Evolutionary conservation across 2,888 invertebrate species (phyloP).

Genomic region (Opisthograptis luteolata): DNA sequence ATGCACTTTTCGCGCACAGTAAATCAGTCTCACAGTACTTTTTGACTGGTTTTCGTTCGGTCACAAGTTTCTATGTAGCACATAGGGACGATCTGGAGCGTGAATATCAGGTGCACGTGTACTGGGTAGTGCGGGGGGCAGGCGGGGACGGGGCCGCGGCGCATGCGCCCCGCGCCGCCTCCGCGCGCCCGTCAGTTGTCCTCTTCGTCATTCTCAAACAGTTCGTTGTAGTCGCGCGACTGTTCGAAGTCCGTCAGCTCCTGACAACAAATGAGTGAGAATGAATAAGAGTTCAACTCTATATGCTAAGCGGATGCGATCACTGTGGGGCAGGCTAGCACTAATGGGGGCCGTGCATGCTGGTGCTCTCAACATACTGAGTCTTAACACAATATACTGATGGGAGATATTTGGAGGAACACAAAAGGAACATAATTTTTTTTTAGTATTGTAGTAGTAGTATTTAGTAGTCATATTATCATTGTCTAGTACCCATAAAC

Average conservation of each 20-base stretch:
- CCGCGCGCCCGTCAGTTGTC: constrained; percentile 62
- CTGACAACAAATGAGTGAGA: constrained; percentile 73
- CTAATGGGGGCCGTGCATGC: no score
- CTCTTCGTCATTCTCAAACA: constrained; percentile 82
- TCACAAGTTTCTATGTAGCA: not conserved
- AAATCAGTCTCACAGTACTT: not conserved
- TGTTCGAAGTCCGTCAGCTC: constrained; percentile 79
- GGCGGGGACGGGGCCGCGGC: not conserved
- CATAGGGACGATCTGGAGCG: not conserved
- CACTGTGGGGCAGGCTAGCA: not conserved
- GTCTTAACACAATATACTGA: no score
- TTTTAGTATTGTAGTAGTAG: no score
- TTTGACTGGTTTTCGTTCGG: not conserved
- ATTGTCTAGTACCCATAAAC: no score
- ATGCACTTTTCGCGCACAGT: not conserved
- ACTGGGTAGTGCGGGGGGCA: not conserved
- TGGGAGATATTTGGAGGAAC: no score
- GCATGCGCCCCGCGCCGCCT: not conserved
- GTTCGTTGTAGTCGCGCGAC: constrained; percentile 76
- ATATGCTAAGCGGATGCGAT: not conserved
- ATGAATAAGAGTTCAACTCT: constrained; percentile 72
- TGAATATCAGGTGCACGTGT: not conserved
- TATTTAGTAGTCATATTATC: no score
- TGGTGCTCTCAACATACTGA: no score
- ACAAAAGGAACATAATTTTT: no score